Evolutionary conservation across 1,140 invertebrate genomes (phyloP), one percentile per base, ranked within the genome.

Genomic region (Plectus sambesii): DNA sequence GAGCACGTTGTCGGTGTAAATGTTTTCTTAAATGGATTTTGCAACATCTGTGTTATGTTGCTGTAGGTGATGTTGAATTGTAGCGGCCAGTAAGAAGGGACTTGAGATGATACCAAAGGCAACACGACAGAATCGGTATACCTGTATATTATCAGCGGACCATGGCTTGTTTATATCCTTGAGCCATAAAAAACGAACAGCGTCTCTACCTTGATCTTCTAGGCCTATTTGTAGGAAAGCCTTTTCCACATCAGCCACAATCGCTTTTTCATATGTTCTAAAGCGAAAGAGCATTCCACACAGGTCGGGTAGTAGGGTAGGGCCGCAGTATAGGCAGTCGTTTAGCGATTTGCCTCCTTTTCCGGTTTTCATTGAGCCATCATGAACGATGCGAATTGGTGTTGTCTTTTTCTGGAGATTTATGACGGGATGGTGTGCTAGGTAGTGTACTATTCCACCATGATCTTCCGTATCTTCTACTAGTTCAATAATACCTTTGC

Each of bases 341-440:
- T 73, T 71, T 39, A 72, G 49, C 5, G 61, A 61, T 5, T 58
- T 22, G 1, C 9, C 29, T 40, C 57, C 61, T 12, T 45, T 54
- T 5, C 30, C 38, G 1, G 53, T 39, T 46, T 68, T 54, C 15
- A 49, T 55, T 15, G 68, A 70, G 0, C 55, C 63, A 47, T 72
- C 68, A 42, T 68, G 71, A 5, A 72, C 69, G 6, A 63, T 58
- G 5, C 70, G 53, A 1, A 62, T 40, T 50, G 68, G 61, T 2
- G 63, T 62, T 2, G 65, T 64, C 2, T 25, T 29, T 17, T 54
- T 56, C 24, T 51, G 56, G 19, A 36, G 33, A 17, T 42, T 51
- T 8, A 56, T n/a, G 0, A 75, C 68, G 0, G 43, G 43, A 33
- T 74, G 72, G 62, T 75, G 73, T 4, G 73, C 70, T 5, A 75